These are phyloP conservation scores for Troides helena DNA, from an alignment of 2,888 invertebrate genomes.

Conservation along the genomic window DNA sequence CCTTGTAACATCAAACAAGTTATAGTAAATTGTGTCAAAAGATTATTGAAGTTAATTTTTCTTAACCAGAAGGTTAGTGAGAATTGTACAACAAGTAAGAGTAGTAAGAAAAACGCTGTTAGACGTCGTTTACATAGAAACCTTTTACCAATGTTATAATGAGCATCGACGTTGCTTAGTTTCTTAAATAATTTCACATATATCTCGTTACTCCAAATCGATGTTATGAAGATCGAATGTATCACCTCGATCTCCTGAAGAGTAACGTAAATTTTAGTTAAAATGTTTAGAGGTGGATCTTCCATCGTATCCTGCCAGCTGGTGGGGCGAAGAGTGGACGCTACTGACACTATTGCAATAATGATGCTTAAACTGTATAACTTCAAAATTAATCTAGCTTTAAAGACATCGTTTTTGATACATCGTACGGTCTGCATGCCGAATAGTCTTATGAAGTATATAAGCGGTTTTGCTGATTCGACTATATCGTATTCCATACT, in stretches of 20 bases:
- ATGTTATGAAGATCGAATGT: constrained; percentile 42
- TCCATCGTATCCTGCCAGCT: constrained; percentile 46
- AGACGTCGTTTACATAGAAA: constrained; percentile 41
- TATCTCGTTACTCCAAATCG: constrained; percentile 42
- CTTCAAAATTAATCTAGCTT: constrained; percentile 39
- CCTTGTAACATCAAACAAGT: constrained; percentile 52
- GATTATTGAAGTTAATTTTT: constrained; percentile 44
- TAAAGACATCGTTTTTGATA: constrained; percentile 36
- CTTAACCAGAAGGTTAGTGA: constrained; percentile 37
- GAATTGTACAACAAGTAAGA: constrained; percentile 39
- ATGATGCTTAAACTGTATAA: constrained; percentile 45
- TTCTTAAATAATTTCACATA: constrained; percentile 48
- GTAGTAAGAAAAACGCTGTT: constrained; percentile 39
- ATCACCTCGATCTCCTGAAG: constrained; percentile 44
- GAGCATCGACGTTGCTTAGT: constrained; percentile 46
- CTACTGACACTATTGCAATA: constrained; percentile 32
- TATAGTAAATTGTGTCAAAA: constrained; percentile 42
- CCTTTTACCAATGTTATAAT: constrained; percentile 40
- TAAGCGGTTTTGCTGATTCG: constrained; percentile 49
- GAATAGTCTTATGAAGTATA: constrained; percentile 45
- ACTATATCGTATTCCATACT: constrained; percentile 38
- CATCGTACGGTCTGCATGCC: constrained; percentile 48
- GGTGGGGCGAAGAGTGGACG: constrained; percentile 38
- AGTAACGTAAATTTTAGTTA: constrained; percentile 47
- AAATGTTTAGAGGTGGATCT: constrained; percentile 52